These are phyloP conservation scores for Sylvicola fuscatus DNA, from an alignment of 2,888 invertebrate species.

Conservation along the genomic window DNA sequence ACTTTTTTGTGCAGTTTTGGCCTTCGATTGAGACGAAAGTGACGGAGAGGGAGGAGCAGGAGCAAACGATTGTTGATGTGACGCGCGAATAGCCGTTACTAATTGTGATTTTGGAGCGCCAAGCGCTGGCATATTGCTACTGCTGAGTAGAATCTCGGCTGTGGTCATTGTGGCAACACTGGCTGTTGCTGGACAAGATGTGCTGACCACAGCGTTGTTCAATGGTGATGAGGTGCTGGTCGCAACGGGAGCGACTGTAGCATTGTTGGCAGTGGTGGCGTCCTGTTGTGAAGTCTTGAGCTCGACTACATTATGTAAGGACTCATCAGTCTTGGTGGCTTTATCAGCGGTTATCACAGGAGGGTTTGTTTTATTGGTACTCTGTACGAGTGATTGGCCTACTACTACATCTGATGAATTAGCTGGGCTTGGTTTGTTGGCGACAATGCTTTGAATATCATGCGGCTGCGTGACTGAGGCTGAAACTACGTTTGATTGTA, in stretches of 20 bases:
- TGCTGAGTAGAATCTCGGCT: slow-evolving; percentile 9
- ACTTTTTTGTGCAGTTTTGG: neutral
- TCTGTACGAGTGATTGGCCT: no score
- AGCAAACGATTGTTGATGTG: neutral
- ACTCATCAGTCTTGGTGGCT: slow-evolving; percentile 43
- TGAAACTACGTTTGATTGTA: no score
- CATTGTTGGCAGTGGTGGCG: slow-evolving; percentile 7
- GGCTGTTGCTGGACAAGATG: slow-evolving; percentile 24
- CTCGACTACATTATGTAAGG: slow-evolving; percentile 18
- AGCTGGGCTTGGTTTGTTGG: neutral
- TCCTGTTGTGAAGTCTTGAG: slow-evolving; percentile 12
- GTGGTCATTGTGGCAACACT: slow-evolving; percentile 35
- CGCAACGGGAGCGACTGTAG: slow-evolving; percentile 3
- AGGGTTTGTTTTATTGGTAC: slow-evolving; percentile 15
- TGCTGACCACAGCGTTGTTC: slow-evolving; percentile 4
- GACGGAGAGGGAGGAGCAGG: neutral
- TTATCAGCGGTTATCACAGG: slow-evolving; percentile 40
- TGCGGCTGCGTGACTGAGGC: neutral
- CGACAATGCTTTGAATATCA: neutral
- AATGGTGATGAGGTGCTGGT: slow-evolving; percentile 7
- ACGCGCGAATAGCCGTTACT: neutral
- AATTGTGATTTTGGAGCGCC: slow-evolving; percentile 3
- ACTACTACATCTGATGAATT: no score
- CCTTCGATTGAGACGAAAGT: no score
- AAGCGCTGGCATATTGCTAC: neutral